phyloP scores from a whole-genome alignment of 1,140 invertebrate genomes.

The Steinernema khuongi region DNA sequence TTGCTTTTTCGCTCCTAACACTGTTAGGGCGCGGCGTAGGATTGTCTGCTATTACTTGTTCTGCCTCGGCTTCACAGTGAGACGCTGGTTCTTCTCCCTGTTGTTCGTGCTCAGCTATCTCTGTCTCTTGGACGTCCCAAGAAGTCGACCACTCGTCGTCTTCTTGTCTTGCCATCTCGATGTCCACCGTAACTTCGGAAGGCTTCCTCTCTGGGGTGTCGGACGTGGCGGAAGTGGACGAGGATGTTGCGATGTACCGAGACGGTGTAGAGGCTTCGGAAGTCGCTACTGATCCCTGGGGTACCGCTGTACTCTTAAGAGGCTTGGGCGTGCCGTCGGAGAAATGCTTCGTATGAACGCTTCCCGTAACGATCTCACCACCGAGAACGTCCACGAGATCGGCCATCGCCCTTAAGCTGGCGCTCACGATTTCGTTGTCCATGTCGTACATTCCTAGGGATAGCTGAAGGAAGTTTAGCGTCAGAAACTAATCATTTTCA shows the following conservation, averaged over 20 bases:
- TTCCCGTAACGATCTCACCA: neutral
- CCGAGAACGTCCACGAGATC: neutral
- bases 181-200: neutral
- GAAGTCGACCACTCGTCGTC: too few relatives aligned
- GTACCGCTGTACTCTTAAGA: neutral
- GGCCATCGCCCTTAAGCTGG: neutral
- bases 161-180: too few relatives aligned
- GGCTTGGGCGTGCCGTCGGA: neutral
- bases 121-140: too few relatives aligned
- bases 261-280: neutral
- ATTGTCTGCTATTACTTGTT: neutral
- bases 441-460: slow-evolving; percentile 2
- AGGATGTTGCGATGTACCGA: neutral
- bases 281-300: neutral
- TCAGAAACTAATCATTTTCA: neutral
- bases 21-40: neutral
- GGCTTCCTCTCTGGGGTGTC: neutral
- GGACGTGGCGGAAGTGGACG: neutral
- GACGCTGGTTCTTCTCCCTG: neutral
- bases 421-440: neutral
- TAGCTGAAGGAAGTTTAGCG: neutral
- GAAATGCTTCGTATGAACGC: neutral
- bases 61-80: neutral
- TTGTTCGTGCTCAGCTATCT: too few relatives aligned
- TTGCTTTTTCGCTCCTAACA: neutral